phyloP scores from a whole-genome alignment of 2,797 vertebrate genomes.

The Pseudochaenichthys georgianus region DNA sequence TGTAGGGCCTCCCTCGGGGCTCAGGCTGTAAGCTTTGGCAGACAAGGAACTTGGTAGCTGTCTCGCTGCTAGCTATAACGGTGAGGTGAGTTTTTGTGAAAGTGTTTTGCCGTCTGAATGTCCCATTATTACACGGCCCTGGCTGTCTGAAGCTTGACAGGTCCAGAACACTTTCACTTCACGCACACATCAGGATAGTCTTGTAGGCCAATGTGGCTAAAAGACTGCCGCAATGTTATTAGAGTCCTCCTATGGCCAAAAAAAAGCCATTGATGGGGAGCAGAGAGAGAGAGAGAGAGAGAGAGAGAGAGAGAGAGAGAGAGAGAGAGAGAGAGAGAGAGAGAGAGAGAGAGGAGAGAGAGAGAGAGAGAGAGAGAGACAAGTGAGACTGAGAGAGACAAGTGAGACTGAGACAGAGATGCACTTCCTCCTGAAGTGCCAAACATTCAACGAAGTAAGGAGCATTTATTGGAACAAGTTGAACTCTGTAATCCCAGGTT shows the following conservation, averaged over 20 bases:
- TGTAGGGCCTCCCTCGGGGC: slow-evolving; percentile 23
- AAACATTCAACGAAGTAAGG: too few species aligned
- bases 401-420: too few species aligned
- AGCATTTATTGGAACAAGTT: too few species aligned
- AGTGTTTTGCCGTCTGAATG: slow-evolving; percentile 51
- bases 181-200: background rate
- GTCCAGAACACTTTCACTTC: slow-evolving; percentile 38
- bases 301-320: slow-evolving; percentile 12
- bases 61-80: slow-evolving; percentile 66
- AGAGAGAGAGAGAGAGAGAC: too few species aligned
- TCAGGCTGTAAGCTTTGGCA: slow-evolving; percentile 53
- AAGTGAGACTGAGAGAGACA: too few species aligned
- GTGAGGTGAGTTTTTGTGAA: slow-evolving; percentile 66
- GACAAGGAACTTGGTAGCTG: slow-evolving; percentile 39
- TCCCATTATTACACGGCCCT: slow-evolving; percentile 35
- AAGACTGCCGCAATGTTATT: slow-evolving; percentile 13
- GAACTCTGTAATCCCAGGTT: too few species aligned
- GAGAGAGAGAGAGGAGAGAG: too few species aligned
- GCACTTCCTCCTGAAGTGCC: too few species aligned
- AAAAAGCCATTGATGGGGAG: slow-evolving; percentile 15
- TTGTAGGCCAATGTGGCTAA: slow-evolving; percentile 25
- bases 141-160: slow-evolving; percentile 49
- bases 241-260: slow-evolving; percentile 17
- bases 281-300: slow-evolving; percentile 15
- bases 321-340: too few species aligned